Conservation (phyloP, 2,888 invertebrate species). For the Euplagia quadripunctaria region DNA sequence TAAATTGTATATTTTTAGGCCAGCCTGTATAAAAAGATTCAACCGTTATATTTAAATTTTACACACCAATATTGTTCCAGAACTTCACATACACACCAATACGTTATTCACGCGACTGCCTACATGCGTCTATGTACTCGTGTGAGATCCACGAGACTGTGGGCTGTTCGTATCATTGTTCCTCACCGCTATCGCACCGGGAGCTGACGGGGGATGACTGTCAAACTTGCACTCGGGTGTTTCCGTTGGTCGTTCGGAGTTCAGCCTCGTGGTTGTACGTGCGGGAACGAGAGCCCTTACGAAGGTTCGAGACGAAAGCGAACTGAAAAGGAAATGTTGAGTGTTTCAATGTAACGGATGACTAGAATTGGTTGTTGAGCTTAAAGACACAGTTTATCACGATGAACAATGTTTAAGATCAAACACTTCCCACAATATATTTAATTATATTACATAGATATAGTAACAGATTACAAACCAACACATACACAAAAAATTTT, state of each 20-base stretch:
- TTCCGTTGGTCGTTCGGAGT: constrained; percentile 79
- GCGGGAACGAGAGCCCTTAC: constrained; percentile 69
- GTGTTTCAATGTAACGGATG: neutral
- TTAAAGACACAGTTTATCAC: neutral
- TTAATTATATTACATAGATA: too few relatives aligned
- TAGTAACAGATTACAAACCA: too few relatives aligned
- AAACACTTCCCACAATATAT: neutral
- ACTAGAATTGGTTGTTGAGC: neutral
- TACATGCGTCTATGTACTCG: constrained; percentile 63
- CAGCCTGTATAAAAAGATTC: constrained; percentile 6
- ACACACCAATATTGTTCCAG: constrained; percentile 6
- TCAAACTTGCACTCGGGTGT: constrained; percentile 81
- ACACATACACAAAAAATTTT: too few relatives aligned
- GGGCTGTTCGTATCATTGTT: constrained; percentile 67
- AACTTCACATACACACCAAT: neutral
- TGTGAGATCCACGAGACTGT: constrained; percentile 81
- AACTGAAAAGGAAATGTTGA: constrained; percentile 65
- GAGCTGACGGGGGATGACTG: constrained; percentile 67
- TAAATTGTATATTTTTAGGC: constrained; percentile 1
- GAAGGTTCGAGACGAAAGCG: constrained; percentile 77
- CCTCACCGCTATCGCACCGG: constrained; percentile 58
- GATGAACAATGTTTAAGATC: neutral
- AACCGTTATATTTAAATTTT: constrained; percentile 8
- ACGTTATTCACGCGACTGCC: constrained; percentile 33
- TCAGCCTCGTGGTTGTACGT: constrained; percentile 73